phyloP scores from a whole-genome alignment of 2,888 invertebrate species.

The Metellina segmentata region DNA sequence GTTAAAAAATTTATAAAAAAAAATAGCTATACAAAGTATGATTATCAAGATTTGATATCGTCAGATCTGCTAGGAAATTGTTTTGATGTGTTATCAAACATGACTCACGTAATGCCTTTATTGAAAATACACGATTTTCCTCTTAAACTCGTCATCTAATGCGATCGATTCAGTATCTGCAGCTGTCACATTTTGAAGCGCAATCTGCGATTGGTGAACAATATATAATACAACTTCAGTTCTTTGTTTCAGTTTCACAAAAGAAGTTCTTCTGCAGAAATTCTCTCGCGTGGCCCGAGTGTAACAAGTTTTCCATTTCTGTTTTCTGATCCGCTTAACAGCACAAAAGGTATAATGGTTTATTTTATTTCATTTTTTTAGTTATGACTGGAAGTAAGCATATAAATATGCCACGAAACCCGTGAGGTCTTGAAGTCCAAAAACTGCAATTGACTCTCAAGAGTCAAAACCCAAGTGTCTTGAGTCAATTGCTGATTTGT shows the following conservation, averaged over 20 bases:
- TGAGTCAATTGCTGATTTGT: no score
- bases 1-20: background rate
- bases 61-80: background rate
- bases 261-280: background rate
- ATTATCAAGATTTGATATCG: background rate
- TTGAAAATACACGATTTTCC: background rate
- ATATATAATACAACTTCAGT: background rate
- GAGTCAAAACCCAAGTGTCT: no score
- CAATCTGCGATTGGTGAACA: background rate
- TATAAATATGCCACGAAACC: background rate
- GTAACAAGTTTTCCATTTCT: background rate
- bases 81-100: background rate
- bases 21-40: background rate
- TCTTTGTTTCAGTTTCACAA: background rate
- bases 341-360: background rate
- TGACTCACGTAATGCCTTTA: background rate
- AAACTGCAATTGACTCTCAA: background rate
- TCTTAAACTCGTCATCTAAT: background rate
- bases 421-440: background rate
- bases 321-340: background rate
- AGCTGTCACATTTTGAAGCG: background rate
- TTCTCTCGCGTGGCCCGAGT: background rate
- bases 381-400: background rate
- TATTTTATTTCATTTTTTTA: background rate
- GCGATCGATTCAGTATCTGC: background rate